A percentile compares a stretch with the other conserved stretches of the same genome.
Conservation (phyloP, 2,888 invertebrate species). For the Andricus curvator region DNA sequence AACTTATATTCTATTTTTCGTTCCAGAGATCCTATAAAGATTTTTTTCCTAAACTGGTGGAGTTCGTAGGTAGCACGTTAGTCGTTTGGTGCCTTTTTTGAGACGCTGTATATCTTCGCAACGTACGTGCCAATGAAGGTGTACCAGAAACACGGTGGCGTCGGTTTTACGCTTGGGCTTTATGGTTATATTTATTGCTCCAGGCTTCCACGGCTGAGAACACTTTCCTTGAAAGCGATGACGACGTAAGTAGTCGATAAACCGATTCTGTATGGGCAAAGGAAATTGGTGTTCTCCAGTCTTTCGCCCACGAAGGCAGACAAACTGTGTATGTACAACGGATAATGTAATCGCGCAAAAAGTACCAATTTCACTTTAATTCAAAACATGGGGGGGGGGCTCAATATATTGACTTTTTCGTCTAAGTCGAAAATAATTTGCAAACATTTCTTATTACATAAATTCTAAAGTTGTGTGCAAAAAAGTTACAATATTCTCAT, state of each 20-base stretch:
- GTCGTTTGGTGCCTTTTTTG: conserved; percentile 54
- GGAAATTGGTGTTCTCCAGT: conserved; percentile 56
- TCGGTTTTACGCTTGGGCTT: conserved; percentile 64
- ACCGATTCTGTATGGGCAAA: conserved; percentile 71
- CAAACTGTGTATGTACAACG: conserved; percentile 1
- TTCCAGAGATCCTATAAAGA: not conserved
- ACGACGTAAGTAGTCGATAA: conserved; percentile 73
- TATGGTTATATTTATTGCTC: conserved; percentile 72
- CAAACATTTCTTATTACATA: too few relatives aligned
- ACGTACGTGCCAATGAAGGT: conserved; percentile 65
- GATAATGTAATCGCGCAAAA: not conserved
- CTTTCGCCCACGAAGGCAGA: conserved; percentile 43
- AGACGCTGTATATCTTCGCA: conserved; percentile 64
- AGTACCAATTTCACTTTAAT: not conserved
- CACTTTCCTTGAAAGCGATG: conserved; percentile 65
- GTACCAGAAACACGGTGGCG: conserved; percentile 45
- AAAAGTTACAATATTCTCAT: too few relatives aligned
- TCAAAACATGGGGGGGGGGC: not conserved
- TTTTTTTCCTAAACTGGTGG: conserved; percentile 7
- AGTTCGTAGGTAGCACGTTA: conserved; percentile 46
- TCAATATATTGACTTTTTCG: not conserved
- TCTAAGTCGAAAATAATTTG: not conserved
- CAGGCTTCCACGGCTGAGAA: conserved; percentile 58
- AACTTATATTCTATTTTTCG: conserved; percentile 17
- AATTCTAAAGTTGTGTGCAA: too few relatives aligned